These are phyloP conservation scores for Pyrochroa serraticornis DNA, from an alignment of 2,888 invertebrate species.

Conservation along the genomic window DNA sequence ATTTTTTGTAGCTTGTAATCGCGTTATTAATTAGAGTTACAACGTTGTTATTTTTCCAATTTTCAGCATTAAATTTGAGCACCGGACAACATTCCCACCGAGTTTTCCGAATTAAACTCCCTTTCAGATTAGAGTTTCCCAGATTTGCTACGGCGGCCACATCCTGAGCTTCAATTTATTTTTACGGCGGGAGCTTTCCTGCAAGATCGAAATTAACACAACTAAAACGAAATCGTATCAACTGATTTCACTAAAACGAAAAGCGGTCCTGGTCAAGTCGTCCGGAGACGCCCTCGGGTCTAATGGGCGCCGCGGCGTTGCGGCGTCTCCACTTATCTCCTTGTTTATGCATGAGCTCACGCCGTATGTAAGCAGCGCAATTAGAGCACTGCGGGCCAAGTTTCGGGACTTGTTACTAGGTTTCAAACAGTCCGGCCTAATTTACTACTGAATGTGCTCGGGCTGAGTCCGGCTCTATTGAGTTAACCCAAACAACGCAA, in stretches of 20 bases:
- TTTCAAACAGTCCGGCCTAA: constrained; percentile 23
- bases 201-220: too few species aligned
- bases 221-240: too few species aligned
- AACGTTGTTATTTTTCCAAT: not conserved
- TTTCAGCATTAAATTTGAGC: not conserved
- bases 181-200: too few species aligned
- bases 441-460: constrained; percentile 1
- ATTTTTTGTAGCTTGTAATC: too few species aligned
- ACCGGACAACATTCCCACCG: not conserved
- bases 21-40: too few species aligned
- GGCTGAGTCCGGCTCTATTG: too few species aligned
- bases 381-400: constrained; percentile 22
- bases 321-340: constrained; percentile 51
- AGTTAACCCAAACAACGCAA: constrained; percentile 9
- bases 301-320: constrained; percentile 4
- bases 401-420: constrained; percentile 23
- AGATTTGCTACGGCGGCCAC: constrained; percentile 5
- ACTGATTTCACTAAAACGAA: too few species aligned
- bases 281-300: not conserved
- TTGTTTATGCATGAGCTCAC: constrained; percentile 57
- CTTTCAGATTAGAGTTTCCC: constrained; percentile 24
- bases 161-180: too few species aligned
- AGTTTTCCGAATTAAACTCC: constrained; percentile 23
- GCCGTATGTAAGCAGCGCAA: constrained; percentile 36
- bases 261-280: too few species aligned